phyloP scores from a whole-genome alignment of 2,888 invertebrate genomes.

The Drymonia ruficornis region DNA sequence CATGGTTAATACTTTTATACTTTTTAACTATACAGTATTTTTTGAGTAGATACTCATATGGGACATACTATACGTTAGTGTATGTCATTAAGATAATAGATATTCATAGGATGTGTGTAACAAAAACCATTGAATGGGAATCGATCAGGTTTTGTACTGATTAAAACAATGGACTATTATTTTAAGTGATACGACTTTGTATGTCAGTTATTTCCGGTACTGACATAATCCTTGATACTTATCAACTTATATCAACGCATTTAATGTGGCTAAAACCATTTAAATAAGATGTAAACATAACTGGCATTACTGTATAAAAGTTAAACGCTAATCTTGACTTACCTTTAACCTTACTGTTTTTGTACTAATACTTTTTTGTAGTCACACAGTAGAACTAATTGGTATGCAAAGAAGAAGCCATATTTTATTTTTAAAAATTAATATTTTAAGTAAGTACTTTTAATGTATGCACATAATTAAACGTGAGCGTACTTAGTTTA shows the following conservation, averaged over 20 bases:
- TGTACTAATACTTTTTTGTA: too few species aligned
- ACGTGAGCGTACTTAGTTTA: neutral
- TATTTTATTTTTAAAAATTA: neutral
- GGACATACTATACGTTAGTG: neutral
- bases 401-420: too few species aligned
- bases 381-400: too few species aligned
- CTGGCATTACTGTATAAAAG: too few species aligned
- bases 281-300: too few species aligned
- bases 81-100: neutral
- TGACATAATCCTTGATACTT: conserved; percentile 8
- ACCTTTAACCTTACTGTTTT: too few species aligned
- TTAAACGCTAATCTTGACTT: too few species aligned
- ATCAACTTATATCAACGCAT: neutral
- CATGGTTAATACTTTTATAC: conserved; percentile 13
- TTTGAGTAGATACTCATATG: too few species aligned
- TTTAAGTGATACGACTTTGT: neutral
- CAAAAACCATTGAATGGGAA: neutral
- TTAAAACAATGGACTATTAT: conserved; percentile 23
- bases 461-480: neutral
- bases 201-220: conserved; percentile 2
- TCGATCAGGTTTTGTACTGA: conserved; percentile 9
- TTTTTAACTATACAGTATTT: neutral
- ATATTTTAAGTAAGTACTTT: neutral
- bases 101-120: neutral
- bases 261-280: too few species aligned